Conservation (phyloP, 1,140 invertebrate species). For the Mylabris phalerata region DNA sequence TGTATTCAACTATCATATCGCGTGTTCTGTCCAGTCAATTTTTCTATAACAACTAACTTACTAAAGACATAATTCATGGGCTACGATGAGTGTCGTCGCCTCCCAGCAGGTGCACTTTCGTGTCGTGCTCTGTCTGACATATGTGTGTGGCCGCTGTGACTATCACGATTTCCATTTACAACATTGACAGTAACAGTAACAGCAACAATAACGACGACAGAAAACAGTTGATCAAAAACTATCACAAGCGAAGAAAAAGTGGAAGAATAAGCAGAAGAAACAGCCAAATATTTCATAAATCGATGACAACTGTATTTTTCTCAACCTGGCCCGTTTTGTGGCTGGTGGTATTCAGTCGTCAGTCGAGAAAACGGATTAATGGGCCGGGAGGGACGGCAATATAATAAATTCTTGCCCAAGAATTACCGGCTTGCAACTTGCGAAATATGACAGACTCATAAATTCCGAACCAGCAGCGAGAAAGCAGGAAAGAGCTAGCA, state of each 20-base stretch:
- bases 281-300: too few relatives aligned
- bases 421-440: slow-evolving; percentile 43
- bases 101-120: slow-evolving; percentile 30
- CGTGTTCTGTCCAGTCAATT: too few relatives aligned
- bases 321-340: not conserved
- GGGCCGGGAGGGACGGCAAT: slow-evolving; percentile 34
- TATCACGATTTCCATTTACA: slow-evolving; percentile 20
- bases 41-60: not conserved
- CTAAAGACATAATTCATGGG: slow-evolving; percentile 25
- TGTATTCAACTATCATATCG: too few relatives aligned
- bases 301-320: too few relatives aligned
- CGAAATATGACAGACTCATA: slow-evolving; percentile 43
- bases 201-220: too few relatives aligned
- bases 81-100: slow-evolving; percentile 29
- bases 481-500: slow-evolving; percentile 31
- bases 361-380: slow-evolving; percentile 37
- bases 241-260: too few relatives aligned
- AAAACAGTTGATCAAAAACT: too few relatives aligned
- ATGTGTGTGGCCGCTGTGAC: slow-evolving; percentile 26
- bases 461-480: slow-evolving; percentile 32
- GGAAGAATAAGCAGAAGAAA: too few relatives aligned
- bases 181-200: too few relatives aligned
- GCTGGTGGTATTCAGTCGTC: slow-evolving; percentile 16
- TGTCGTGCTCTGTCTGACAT: slow-evolving; percentile 24
- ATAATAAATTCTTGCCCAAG: slow-evolving; percentile 42